These are phyloP conservation scores for Pseudochirops corinnae DNA, from an alignment of 2,797 vertebrate genomes.

Conservation along the genomic window DNA sequence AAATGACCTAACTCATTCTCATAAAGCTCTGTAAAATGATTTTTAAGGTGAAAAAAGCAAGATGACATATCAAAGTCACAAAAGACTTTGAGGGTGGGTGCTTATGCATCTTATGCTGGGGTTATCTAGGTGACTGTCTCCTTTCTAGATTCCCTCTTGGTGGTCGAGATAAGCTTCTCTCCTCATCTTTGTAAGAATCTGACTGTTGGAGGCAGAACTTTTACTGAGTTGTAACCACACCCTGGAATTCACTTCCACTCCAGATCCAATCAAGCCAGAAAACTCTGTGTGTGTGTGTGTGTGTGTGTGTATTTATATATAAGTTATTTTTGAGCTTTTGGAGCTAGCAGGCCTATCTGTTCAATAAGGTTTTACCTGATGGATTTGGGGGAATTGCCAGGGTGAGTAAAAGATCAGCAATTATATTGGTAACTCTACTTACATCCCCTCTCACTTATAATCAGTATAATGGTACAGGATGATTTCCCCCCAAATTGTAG, in stretches of 20 bases:
- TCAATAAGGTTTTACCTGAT: slow-evolving; percentile 38
- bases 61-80: background rate
- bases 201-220: slow-evolving; percentile 17
- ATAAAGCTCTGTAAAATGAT: background rate
- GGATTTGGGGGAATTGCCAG: background rate
- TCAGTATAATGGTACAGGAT: background rate
- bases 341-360: background rate
- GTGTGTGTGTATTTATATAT: background rate
- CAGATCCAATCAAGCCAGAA: slow-evolving; percentile 13
- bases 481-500: background rate
- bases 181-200: slow-evolving; percentile 49
- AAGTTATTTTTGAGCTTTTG: background rate
- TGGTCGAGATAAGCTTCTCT: background rate
- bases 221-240: slow-evolving; percentile 30
- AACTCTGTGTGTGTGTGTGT: background rate
- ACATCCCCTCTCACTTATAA: background rate
- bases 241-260: slow-evolving; percentile 28
- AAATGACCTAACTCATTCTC: background rate
- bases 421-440: background rate
- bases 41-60: background rate
- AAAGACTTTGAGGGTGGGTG: background rate
- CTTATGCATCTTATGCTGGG: background rate
- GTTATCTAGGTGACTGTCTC: background rate
- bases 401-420: slow-evolving; percentile 31
- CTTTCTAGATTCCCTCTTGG: background rate